Conservation (phyloP, 2,113 vertebrate species). For the Speoplatyrhinus poulsoni region DNA sequence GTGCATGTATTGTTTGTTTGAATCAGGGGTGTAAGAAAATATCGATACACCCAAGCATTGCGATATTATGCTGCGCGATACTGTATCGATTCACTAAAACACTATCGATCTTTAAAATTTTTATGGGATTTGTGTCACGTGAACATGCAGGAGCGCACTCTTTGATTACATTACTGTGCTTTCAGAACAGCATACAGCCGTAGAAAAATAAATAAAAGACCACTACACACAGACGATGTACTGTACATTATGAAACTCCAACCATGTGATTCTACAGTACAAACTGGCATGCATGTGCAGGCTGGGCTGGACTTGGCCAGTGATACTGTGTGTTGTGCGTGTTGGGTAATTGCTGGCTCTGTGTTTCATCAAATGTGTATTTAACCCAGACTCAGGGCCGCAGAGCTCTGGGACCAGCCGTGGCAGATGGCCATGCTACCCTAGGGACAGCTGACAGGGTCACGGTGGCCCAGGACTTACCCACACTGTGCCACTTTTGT, state of each 20-base stretch:
- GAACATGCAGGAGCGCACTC: background rate
- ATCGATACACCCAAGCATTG: background rate
- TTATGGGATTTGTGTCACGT: background rate
- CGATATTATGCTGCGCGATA: too few species aligned
- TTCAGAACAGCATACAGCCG: too few species aligned
- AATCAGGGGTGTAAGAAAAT: conserved; percentile 3
- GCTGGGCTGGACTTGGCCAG: background rate
- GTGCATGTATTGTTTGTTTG: conserved; percentile 2
- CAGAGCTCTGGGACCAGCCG: conserved; percentile 54
- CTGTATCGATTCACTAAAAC: too few species aligned
- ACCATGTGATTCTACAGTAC: background rate
- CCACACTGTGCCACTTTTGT: conserved; percentile 30
- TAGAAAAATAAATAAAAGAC: too few species aligned
- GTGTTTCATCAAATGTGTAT: conserved; percentile 62
- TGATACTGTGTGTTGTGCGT: conserved; percentile 1
- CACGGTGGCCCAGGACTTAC: conserved; percentile 26
- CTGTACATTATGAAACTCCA: too few species aligned
- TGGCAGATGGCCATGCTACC: conserved; percentile 64
- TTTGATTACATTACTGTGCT: too few species aligned
- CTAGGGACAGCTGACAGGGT: conserved; percentile 46
- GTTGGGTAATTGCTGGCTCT: conserved; percentile 45
- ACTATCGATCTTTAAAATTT: background rate
- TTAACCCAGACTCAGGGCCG: conserved; percentile 57
- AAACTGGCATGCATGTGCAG: background rate
- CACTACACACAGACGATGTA: too few species aligned